Evolutionary conservation across 2,888 invertebrate species (phyloP).

Genomic region (Neelides folsomi): DNA sequence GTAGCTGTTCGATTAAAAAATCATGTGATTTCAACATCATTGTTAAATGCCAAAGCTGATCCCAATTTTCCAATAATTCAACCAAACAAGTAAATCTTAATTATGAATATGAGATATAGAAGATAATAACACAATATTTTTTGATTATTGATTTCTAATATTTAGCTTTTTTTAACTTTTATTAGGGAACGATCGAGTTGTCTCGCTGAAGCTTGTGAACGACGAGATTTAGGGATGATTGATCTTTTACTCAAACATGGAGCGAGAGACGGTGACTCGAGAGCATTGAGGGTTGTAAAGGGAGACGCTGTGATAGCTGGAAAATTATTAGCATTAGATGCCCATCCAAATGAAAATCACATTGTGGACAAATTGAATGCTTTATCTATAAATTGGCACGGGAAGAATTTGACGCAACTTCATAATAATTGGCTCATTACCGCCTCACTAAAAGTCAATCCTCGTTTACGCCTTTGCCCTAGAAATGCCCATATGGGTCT

Average conservation of each 20-base stretch:
- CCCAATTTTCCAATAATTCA: constrained; percentile 56
- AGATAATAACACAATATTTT: too few relatives aligned
- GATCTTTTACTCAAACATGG: constrained; percentile 64
- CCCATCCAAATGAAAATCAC: constrained; percentile 42
- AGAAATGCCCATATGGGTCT: constrained; percentile 54
- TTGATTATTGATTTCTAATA: too few relatives aligned
- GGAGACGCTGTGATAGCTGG: constrained; percentile 63
- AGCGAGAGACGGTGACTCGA: constrained; percentile 73
- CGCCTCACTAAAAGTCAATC: constrained; percentile 73
- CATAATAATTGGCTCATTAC: constrained; percentile 65
- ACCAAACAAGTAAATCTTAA: too few relatives aligned
- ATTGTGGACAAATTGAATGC: constrained; percentile 47
- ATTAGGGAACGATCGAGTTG: constrained; percentile 40
- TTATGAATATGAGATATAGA: too few relatives aligned
- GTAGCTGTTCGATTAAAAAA: constrained; percentile 65
- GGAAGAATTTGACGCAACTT: constrained; percentile 58
- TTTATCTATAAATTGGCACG: constrained; percentile 71
- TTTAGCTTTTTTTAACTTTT: neutral
- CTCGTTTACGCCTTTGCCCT: constrained; percentile 58
- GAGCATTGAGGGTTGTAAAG: constrained; percentile 63
- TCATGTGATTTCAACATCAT: constrained; percentile 52
- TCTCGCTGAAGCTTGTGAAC: constrained; percentile 55
- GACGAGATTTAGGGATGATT: constrained; percentile 54
- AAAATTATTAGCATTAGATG: constrained; percentile 58
- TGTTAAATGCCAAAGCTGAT: constrained; percentile 62